Evolutionary conservation across 2,797 vertebrate genomes (phyloP).

Genomic region (Manis pentadactyla): DNA sequence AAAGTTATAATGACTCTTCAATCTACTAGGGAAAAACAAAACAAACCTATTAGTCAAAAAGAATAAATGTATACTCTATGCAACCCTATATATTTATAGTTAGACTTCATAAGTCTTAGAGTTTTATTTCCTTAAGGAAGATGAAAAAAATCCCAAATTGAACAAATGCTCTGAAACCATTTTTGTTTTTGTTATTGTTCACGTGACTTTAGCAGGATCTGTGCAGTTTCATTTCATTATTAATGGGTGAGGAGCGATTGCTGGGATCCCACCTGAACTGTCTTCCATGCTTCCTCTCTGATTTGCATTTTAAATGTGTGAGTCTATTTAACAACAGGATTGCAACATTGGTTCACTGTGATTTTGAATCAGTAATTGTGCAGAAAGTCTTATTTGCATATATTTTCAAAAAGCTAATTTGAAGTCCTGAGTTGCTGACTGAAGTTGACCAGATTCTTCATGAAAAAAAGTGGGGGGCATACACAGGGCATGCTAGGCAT

Average conservation of each 20-base stretch:
- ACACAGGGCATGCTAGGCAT: background rate
- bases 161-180: background rate
- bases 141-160: background rate
- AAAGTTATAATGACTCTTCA: background rate
- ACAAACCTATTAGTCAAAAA: background rate
- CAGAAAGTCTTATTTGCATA: conserved; percentile 17
- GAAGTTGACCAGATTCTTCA: background rate
- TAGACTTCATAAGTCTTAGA: background rate
- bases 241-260: background rate
- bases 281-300: background rate
- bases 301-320: conserved; percentile 46
- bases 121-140: background rate
- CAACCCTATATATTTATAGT: background rate
- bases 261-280: background rate
- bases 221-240: conserved; percentile 48
- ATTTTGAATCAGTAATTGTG: conserved; percentile 28
- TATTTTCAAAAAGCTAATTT: conserved; percentile 7
- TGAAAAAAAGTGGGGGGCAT: background rate
- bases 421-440: conserved; percentile 24
- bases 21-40: background rate
- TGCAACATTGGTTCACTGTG: background rate
- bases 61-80: background rate
- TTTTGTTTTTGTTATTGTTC: conserved; percentile 36
- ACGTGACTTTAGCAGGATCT: background rate
- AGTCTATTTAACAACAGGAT: conserved; percentile 38